Conservation (phyloP, 2,888 invertebrate species). For the Andrena bicolor region DNA sequence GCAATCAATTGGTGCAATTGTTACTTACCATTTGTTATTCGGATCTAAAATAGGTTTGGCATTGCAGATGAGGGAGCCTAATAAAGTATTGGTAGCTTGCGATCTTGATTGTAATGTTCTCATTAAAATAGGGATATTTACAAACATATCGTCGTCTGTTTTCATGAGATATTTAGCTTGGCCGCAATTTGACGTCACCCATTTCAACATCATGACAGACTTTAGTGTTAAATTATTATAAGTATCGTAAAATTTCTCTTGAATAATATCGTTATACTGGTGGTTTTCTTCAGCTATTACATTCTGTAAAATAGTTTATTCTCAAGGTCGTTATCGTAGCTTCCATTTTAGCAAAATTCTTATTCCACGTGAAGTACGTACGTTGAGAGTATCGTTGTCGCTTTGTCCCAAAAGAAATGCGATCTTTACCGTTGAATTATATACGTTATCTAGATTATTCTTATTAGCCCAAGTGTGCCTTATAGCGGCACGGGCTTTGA, state of each 20-base stretch:
- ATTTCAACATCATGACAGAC: conserved; percentile 93
- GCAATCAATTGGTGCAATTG: conserved; percentile 24
- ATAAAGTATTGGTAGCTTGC: conserved; percentile 86
- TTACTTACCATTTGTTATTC: conserved; percentile 91
- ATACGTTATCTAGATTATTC: conserved; percentile 83
- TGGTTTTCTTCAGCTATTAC: conserved; percentile 89
- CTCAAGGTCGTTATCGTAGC: not conserved
- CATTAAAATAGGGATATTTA: conserved; percentile 91
- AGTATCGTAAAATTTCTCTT: conserved; percentile 93
- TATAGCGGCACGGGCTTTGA: conserved; percentile 89
- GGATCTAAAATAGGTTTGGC: conserved; percentile 91
- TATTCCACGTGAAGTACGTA: conserved; percentile 68
- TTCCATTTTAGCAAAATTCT: conserved; percentile 8
- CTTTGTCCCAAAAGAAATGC: conserved; percentile 88
- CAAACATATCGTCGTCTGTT: conserved; percentile 95
- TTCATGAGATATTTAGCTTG: conserved; percentile 91
- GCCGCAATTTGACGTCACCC: conserved; percentile 90
- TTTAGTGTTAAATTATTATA: conserved; percentile 95
- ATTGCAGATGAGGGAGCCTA: conserved; percentile 92
- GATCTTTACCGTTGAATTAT: conserved; percentile 84
- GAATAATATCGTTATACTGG: conserved; percentile 91
- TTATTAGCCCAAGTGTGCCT: conserved; percentile 90
- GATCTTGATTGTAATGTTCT: conserved; percentile 78
- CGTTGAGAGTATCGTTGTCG: conserved; percentile 87
- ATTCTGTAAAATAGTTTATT: conserved; percentile 83